phyloP scores from a whole-genome alignment of 92 coral and sea anemone species.

The Siderastrea siderea region DNA sequence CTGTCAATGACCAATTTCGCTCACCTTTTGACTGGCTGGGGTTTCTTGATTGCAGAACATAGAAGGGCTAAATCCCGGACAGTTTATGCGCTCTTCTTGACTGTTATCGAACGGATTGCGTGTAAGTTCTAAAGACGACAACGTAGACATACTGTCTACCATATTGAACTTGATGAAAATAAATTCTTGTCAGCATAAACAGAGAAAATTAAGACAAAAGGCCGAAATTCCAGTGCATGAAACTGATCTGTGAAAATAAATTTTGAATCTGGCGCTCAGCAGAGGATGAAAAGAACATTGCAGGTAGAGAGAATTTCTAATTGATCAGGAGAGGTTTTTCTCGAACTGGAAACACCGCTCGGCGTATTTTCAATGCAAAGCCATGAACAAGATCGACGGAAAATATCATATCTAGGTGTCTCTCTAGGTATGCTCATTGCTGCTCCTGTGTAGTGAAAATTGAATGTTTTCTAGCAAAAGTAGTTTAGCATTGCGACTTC shows the following conservation, averaged over 20 bases:
- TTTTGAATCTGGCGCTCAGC: conserved; percentile 88
- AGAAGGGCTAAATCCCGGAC: conserved; percentile 97
- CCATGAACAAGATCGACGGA: background rate
- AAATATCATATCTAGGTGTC: background rate
- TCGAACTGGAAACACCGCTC: background rate
- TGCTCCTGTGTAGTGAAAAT: background rate
- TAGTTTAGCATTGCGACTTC: too few species aligned
- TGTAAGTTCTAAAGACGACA: conserved; percentile 85
- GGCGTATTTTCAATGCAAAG: background rate
- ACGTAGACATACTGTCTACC: conserved; percentile 78
- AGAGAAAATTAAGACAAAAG: background rate
- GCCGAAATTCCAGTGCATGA: conserved; percentile 25
- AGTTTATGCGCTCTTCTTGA: conserved; percentile 78
- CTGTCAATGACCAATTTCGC: background rate
- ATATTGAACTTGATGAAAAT: conserved; percentile 17
- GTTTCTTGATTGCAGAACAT: conserved; percentile 92
- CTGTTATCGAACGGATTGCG: conserved; percentile 95
- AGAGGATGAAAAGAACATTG: conserved; percentile 47
- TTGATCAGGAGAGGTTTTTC: conserved; percentile 9
- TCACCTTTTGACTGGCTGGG: conserved; percentile 92
- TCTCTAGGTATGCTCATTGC: too few species aligned
- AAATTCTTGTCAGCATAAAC: background rate
- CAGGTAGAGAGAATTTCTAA: conserved; percentile 66
- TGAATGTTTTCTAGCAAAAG: background rate
- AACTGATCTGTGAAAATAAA: conserved; percentile 28